phyloP scores from a whole-genome alignment of 2,888 invertebrate genomes.

The Helicoverpa assulta region DNA sequence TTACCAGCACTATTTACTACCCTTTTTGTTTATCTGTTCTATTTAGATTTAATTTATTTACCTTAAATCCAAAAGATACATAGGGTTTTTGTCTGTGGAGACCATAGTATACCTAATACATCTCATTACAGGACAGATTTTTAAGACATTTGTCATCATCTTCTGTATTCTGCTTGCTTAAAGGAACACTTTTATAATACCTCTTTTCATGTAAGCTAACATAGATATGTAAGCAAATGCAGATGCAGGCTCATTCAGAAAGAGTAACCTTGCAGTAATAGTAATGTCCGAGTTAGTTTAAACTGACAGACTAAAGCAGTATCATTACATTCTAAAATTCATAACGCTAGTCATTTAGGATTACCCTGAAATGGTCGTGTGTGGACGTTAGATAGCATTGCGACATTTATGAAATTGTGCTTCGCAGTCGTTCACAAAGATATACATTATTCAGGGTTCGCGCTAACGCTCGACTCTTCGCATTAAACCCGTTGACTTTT shows the following conservation, averaged over 20 bases:
- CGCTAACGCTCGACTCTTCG: slow-evolving; percentile 21
- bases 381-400: slow-evolving; percentile 44
- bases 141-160: no score
- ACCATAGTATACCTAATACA: no score
- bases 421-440: slow-evolving; percentile 43
- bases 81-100: no score
- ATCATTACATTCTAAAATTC: slow-evolving; percentile 22
- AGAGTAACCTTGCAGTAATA: no score
- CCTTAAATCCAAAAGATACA: no score
- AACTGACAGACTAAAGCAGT: slow-evolving; percentile 2
- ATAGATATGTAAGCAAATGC: no score
- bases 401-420: slow-evolving; percentile 55
- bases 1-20: neutral
- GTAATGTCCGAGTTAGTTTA: neutral
- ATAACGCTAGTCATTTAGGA: slow-evolving; percentile 37
- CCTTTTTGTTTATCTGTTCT: neutral
- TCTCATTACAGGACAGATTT: no score
- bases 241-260: no score
- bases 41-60: neutral
- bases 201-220: no score
- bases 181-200: no score
- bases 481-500: slow-evolving; percentile 15
- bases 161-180: no score
- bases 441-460: slow-evolving; percentile 56
- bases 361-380: slow-evolving; percentile 39